Percentiles rank a stretch among this genome's conserved stretches.
phyloP scores from a whole-genome alignment of 1,140 invertebrate genomes.

The Teleogryllus occipitalis region DNA sequence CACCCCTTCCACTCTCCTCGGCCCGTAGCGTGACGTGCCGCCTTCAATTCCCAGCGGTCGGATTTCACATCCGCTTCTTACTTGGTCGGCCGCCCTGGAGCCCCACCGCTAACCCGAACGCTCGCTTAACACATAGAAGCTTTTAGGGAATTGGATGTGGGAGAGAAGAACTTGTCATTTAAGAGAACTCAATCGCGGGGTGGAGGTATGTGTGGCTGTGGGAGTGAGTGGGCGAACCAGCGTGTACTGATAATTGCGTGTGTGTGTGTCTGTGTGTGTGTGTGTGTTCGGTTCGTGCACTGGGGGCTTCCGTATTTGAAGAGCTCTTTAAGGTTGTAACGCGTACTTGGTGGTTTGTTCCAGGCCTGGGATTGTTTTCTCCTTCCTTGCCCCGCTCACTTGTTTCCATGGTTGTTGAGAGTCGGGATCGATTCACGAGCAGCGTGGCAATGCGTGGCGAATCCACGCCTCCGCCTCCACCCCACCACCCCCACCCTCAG shows the following conservation, averaged over 20 bases:
- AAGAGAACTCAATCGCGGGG: not conserved
- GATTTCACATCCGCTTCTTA: not conserved
- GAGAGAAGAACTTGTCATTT: not conserved
- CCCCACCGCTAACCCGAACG: not conserved
- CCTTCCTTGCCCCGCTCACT: not conserved
- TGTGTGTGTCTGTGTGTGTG: not conserved
- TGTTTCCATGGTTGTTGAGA: not conserved
- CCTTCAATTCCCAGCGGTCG: not conserved
- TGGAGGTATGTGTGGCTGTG: too few species aligned
- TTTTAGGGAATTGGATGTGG: not conserved
- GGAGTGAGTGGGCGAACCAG: too few species aligned
- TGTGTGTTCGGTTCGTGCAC: not conserved
- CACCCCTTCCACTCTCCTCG: not conserved
- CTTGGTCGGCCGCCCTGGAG: too few species aligned
- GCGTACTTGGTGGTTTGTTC: not conserved
- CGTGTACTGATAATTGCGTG: not conserved
- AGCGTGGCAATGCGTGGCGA: too few species aligned
- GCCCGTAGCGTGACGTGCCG: not conserved
- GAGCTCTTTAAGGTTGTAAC: conserved; percentile 1
- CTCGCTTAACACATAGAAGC: not conserved
- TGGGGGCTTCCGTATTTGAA: not conserved
- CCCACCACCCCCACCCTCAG: too few species aligned
- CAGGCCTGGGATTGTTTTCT: not conserved
- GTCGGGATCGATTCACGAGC: not conserved
- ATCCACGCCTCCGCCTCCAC: too few species aligned